These are phyloP conservation scores for Dryococelus australis DNA, from an alignment of 2,888 invertebrate species.

Conservation along the genomic window DNA sequence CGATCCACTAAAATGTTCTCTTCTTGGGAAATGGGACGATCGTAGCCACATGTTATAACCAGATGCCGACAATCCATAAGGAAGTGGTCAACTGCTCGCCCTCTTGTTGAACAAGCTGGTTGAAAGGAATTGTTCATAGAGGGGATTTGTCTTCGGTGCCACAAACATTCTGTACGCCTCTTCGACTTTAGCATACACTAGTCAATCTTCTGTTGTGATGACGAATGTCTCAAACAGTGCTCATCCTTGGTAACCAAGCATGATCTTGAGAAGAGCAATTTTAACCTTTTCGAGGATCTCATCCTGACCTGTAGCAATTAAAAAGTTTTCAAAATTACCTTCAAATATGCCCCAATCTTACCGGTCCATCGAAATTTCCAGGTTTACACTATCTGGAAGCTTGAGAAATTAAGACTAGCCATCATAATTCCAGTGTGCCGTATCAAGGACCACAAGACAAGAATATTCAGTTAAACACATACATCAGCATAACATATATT, in stretches of 20 bases:
- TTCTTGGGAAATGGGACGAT: background rate
- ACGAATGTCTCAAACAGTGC: background rate
- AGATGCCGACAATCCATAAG: background rate
- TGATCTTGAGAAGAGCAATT: background rate
- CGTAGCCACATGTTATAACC: background rate
- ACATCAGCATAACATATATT: background rate
- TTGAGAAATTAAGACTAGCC: background rate
- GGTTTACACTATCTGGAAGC: background rate
- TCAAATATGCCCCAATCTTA: background rate
- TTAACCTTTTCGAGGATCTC: background rate
- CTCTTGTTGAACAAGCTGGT: background rate
- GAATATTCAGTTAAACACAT: too few species aligned
- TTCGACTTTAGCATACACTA: background rate
- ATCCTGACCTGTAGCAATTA: background rate
- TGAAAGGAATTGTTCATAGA: background rate
- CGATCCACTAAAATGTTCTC: background rate
- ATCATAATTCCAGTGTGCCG: background rate
- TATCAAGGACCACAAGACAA: too few species aligned
- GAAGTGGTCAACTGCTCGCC: background rate
- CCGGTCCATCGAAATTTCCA: background rate
- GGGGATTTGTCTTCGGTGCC: background rate
- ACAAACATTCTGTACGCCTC: background rate
- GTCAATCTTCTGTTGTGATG: background rate
- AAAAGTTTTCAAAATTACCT: background rate
- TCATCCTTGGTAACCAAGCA: background rate